Conservation (phyloP, 2,113 vertebrate genomes). For the Cephalopterus ornatus region DNA sequence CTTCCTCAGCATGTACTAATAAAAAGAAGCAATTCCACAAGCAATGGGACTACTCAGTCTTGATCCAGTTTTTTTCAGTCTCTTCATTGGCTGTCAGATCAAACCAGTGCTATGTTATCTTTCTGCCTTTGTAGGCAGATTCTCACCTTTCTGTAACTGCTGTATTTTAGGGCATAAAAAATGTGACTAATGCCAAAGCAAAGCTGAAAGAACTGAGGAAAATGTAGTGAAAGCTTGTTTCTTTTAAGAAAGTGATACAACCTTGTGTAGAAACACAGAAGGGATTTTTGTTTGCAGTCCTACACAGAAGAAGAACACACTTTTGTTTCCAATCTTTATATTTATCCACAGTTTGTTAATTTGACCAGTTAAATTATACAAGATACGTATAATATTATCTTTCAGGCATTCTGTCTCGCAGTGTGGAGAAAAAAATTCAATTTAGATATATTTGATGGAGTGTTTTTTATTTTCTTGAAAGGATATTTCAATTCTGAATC, state of each 20-base stretch:
- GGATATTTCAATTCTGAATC: neutral
- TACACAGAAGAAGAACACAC: fast-evolving
- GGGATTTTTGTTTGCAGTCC: neutral
- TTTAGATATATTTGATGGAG: neutral
- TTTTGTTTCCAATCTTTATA: neutral
- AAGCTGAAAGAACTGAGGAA: neutral
- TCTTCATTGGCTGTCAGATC: neutral
- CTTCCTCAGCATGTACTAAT: neutral
- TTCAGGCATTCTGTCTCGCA: neutral
- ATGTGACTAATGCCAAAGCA: neutral
- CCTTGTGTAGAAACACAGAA: neutral
- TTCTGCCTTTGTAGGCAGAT: neutral
- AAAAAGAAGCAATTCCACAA: neutral
- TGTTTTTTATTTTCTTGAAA: neutral
- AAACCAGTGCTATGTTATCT: neutral
- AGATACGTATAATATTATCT: neutral
- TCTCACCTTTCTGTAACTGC: neutral
- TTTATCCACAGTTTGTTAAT: neutral
- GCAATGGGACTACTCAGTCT: neutral
- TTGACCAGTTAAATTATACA: neutral
- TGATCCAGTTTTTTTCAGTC: neutral
- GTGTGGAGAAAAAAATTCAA: neutral
- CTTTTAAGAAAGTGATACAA: neutral
- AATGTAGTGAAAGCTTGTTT: neutral
- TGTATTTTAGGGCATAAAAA: neutral